Evolutionary conservation across 64 coral and sea anemone genomes (phyloP), one percentile per base, ranked within the genome.

Genomic region (Acropora yongei): DNA sequence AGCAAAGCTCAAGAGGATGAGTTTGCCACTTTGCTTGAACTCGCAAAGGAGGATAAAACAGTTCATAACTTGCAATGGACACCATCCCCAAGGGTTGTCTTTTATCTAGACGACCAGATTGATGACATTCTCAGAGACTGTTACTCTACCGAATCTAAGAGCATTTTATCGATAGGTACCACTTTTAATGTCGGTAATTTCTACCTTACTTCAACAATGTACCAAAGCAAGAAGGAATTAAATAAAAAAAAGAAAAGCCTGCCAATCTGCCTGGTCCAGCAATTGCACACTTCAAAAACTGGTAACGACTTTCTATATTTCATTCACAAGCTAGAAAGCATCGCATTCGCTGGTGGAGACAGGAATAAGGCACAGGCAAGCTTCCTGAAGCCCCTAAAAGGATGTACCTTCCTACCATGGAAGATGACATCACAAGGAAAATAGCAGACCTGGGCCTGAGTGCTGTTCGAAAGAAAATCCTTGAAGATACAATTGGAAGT

Each of bases 21-120:
- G 50, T 55, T 55, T 80, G 77, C 14, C 77, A 90, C n/a, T 76
- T 76, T 76, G 42, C 74, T 76, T 12, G 74, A 76, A 42, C 74
- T 44, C 9, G 18, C 74, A 41, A 76, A 76, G 42, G 30, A 76
- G 4, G 39, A 76, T 44, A 76, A 76, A 44, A 42, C 1, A 42
- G n/a, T 76, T 20, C 45, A 60, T 30, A 91, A 91, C 65, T n/a
- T n/a, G n/a, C n/a, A n/a, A n/a, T n/a, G n/a, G n/a, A n/a, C n/a
- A n/a, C n/a, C n/a, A n/a, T n/a, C n/a, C n/a, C n/a, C n/a, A n/a
- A n/a, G n/a, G n/a, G n/a, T n/a, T n/a, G n/a, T n/a, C n/a, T n/a
- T n/a, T 55, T 55, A 55, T 55, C 50, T 55, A 4, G 50, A 55
- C 3, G 50, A 55, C 8, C 50, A 55, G 50, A 55, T 55, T 55